Base-by-base conservation (phyloP, 2,113 vertebrate genomes). In the Setophaga petechia region DNA sequence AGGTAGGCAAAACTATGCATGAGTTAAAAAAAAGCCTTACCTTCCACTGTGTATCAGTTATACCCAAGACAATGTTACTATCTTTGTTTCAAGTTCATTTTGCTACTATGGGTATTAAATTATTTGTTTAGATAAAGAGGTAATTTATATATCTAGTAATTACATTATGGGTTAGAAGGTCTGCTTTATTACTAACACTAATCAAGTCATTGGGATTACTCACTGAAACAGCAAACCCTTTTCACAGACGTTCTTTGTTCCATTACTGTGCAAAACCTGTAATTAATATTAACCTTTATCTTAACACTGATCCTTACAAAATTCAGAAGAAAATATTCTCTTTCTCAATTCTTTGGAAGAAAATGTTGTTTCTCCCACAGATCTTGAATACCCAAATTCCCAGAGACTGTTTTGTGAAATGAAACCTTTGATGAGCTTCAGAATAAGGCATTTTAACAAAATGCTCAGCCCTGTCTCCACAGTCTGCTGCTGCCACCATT, bases 281-380 rank as follows among this genome's bases (percentile, higher is more conserved):
- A 93, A 97, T 97, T 97, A 97, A 97, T 96, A 98, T 97, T 98
- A 98, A 98, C 97, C 93, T 95, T 89, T 91, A 97, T 94, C 96
- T 97, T 93, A 97, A 97, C 96, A 96, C 87, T 97, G 90, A 97
- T 97, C 96, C 96, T 96, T 82, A 95, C 90, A 97, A 97, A 97
- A 98, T 89, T 75, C 67, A 95, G 76, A 97, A 96, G 94, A 97
- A 97, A 97, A 86, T 44, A 87, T 12, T 82, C 43, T 57, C 20
- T 55, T 68, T 68, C 62, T 62, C 3, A 5, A 83, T 80, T 35
- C 55, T 73, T 77, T 93, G 57, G 63, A 95, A 91, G 31, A 87
- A 92, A 81, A 84, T 87, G 62, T 89, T 82, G 67, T 94, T 49
- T 61, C 75, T 92, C 82, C 41, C 44, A 52, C 62, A 84, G 47